Base-by-base conservation (phyloP, 23 tunicate genomes). In the Styela plicata region DNA sequence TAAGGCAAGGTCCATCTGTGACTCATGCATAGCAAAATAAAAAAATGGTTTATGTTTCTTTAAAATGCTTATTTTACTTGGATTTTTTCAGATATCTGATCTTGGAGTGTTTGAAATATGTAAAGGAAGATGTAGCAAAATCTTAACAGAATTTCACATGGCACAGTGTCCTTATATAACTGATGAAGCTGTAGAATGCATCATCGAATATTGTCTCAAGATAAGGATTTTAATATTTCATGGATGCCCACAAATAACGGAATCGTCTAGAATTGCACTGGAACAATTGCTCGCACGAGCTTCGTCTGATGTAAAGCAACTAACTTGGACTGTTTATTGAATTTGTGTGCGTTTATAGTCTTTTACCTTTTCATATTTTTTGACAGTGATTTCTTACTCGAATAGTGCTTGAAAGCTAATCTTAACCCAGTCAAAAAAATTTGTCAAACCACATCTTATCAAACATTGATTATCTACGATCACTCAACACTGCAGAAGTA, bases 271-370 rank as follows among this genome's bases (percentile, higher is more conserved):
- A 63, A 2, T 52, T 0, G 71, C 80, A 24, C 27, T 80, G 22
- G 85, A 86, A 67, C 52, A 78, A 18, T 29, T 69, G 29, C 16
- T 37, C 1, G 29, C n/a, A 27, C 70, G 53, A 36, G 53, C 18
- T 37, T n/a, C 63, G 18, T 21, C 27, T 18, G 36, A 52, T 62
- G 63, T 85, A 85, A 80, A 83, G 53, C 97, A 91, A 32, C 61
- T 91, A 19, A 82, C 97, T 2, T 91, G 97, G 97, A 91, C 90
- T 2, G 64, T 91, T 35, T 91, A 91, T 71, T 91, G 64, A 53
- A 22, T n/a, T n/a, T n/a, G n/a, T n/a, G n/a, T n/a, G n/a, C n/a
- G n/a, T n/a, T n/a, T n/a, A n/a, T n/a, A 74, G 21, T 31, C 27
- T 13, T 31, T 68, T 19, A 61, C 21, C 64, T 61, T 19, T 61